phyloP scores from a whole-genome alignment of 2,888 invertebrate species.

The Chloroclystis v-ata region DNA sequence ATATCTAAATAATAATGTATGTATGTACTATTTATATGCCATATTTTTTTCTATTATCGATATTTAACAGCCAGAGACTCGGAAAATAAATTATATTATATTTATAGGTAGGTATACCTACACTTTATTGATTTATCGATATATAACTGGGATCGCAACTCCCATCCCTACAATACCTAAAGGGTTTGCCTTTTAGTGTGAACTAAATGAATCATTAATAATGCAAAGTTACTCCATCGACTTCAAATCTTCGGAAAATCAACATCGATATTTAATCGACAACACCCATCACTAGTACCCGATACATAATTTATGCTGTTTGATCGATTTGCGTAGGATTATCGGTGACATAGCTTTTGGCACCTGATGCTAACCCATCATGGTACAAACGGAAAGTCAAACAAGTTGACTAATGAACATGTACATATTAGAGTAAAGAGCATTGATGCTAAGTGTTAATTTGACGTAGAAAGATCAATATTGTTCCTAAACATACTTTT shows the following conservation, averaged over 20 bases:
- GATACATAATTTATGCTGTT: slow-evolving; percentile 41
- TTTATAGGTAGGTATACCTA: too few relatives aligned
- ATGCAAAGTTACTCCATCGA: slow-evolving; percentile 68
- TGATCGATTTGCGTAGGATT: slow-evolving; percentile 33
- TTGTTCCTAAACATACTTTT: too few relatives aligned
- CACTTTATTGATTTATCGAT: slow-evolving; percentile 5
- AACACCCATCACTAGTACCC: slow-evolving; percentile 48
- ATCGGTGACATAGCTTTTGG: slow-evolving; percentile 21
- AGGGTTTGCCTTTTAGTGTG: slow-evolving; percentile 75
- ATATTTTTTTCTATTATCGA: too few relatives aligned
- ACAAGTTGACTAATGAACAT: slow-evolving; percentile 19
- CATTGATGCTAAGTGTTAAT: neutral
- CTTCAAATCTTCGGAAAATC: slow-evolving; percentile 51
- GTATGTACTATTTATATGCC: too few relatives aligned
- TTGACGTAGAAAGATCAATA: neutral
- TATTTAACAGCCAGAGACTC: too few relatives aligned
- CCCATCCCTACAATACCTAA: slow-evolving; percentile 58
- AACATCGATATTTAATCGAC: slow-evolving; percentile 53
- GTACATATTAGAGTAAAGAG: slow-evolving; percentile 7
- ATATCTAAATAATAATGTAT: too few relatives aligned
- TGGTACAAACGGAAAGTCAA: slow-evolving; percentile 22
- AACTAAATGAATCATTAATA: slow-evolving; percentile 79
- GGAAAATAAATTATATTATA: too few relatives aligned
- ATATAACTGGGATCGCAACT: slow-evolving; percentile 1
- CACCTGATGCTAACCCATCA: neutral